A percentile compares a stretch with the other conserved stretches of the same genome.
Conservation (phyloP, 2,113 vertebrate genomes). For the Oenanthe melanoleuca region DNA sequence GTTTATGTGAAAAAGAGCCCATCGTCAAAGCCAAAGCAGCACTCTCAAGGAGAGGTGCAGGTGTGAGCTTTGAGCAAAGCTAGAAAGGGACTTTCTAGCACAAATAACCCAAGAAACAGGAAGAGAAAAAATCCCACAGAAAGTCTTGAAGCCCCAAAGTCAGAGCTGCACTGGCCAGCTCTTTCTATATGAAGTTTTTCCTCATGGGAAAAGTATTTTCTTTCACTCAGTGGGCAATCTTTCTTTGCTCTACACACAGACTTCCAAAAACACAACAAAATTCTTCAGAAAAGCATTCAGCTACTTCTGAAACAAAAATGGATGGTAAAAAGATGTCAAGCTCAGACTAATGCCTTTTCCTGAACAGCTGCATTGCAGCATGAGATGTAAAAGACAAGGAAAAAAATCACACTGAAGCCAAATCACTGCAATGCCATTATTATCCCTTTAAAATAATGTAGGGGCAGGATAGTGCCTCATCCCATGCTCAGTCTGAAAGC, state of each 20-base stretch:
- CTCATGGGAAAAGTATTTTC: not conserved
- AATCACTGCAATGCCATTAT: not conserved
- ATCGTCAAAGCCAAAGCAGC: not conserved
- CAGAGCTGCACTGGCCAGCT: not conserved
- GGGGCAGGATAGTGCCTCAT: not conserved
- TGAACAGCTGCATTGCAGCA: not conserved
- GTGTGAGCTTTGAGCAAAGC: not conserved
- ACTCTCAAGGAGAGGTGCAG: not conserved
- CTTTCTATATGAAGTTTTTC: not conserved
- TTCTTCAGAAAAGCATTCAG: not conserved
- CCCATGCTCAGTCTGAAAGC: not conserved
- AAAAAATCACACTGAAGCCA: not conserved
- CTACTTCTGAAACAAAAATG: not conserved
- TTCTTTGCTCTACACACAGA: not conserved
- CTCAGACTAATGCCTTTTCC: not conserved
- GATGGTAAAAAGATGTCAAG: not conserved
- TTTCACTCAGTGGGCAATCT: not conserved
- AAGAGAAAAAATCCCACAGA: not conserved
- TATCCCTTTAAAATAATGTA: not conserved
- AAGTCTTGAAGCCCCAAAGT: not conserved
- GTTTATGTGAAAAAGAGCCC: not conserved
- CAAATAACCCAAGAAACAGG: not conserved
- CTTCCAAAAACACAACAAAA: not conserved
- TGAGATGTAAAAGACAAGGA: not conserved
- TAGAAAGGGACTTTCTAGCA: not conserved